Conservation (phyloP, 2,797 vertebrate genomes). For the Lacerta viridis region DNA sequence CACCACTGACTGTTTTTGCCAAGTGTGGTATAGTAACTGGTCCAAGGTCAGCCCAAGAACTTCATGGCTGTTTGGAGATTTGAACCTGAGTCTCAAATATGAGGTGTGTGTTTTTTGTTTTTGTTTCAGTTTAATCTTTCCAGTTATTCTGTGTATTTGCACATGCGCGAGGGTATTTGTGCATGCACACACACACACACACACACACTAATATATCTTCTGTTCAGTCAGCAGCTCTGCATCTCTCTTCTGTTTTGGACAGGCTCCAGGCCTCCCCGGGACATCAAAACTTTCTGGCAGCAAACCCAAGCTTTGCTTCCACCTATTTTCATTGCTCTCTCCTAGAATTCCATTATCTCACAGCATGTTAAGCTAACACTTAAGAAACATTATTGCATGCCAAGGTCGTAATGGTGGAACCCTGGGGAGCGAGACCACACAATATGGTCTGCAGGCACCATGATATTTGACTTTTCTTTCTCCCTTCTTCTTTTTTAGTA, state of each 20-base stretch:
- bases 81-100: too few species aligned
- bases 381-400: background rate
- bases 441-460: background rate
- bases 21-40: too few species aligned
- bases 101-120: too few species aligned
- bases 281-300: background rate
- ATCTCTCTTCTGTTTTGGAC: conserved; percentile 38
- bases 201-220: too few species aligned
- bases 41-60: too few species aligned
- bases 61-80: too few species aligned
- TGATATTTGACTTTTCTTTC: background rate
- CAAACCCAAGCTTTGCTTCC: background rate
- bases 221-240: conserved; percentile 26
- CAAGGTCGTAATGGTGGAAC: background rate
- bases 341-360: background rate
- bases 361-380: background rate
- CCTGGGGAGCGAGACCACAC: background rate
- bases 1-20: too few species aligned
- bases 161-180: background rate
- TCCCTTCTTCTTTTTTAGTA: too few species aligned
- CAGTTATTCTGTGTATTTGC: too few species aligned
- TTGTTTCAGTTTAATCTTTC: too few species aligned
- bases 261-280: background rate
- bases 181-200: background rate
- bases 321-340: background rate